phyloP scores from a whole-genome alignment of 2,888 invertebrate genomes.

The Uloborus plumipes region DNA sequence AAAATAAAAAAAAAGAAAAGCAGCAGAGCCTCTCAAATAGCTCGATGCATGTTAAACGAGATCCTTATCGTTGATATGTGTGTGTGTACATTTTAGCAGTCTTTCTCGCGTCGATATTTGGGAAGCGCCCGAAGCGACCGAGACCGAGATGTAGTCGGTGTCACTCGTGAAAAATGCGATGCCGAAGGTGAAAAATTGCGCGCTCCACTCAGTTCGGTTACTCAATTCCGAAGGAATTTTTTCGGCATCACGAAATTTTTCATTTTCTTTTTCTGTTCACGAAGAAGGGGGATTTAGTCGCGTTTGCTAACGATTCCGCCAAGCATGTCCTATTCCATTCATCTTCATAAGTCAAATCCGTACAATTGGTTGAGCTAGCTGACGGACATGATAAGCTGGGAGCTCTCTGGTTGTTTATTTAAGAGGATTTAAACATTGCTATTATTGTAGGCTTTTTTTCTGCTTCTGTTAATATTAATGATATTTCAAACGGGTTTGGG shows the following conservation, averaged over 20 bases:
- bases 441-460: neutral
- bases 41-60: too few relatives aligned
- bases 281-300: conserved; percentile 1
- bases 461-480: neutral
- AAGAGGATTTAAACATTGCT: conserved; percentile 24
- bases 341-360: conserved; percentile 46
- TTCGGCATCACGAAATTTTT: neutral
- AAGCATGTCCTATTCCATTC: conserved; percentile 28
- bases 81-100: too few relatives aligned
- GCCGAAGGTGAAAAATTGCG: conserved; percentile 19
- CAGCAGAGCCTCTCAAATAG: too few relatives aligned
- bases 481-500: neutral
- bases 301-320: conserved; percentile 8
- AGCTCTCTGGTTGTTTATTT: conserved; percentile 43
- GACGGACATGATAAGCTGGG: conserved; percentile 29
- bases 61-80: too few relatives aligned
- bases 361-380: conserved; percentile 38
- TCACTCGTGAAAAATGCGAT: conserved; percentile 11
- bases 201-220: neutral
- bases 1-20: too few relatives aligned
- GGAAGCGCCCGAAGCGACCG: too few relatives aligned
- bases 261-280: neutral
- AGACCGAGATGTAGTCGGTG: neutral
- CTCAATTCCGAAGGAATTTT: too few relatives aligned
- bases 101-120: too few relatives aligned